phyloP scores from a whole-genome alignment of 2,113 vertebrate species.

The Hiodon tergisus region DNA sequence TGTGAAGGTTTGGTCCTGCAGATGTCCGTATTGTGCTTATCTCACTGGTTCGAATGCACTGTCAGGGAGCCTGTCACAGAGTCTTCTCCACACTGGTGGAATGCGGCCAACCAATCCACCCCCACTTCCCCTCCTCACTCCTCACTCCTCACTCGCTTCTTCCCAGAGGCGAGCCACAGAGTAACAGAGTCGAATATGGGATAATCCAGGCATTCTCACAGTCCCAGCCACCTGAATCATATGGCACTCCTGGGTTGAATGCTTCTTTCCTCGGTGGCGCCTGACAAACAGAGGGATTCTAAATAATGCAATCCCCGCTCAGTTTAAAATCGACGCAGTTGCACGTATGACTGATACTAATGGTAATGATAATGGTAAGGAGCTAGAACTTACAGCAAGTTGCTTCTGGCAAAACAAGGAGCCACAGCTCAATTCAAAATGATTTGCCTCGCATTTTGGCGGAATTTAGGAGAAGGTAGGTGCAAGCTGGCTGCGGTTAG shows the following conservation, averaged over 20 bases:
- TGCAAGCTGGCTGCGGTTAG: no score
- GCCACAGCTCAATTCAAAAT: neutral
- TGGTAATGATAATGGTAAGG: no score
- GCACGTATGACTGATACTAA: neutral
- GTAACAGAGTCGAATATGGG: conserved; percentile 30
- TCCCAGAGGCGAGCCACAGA: conserved; percentile 27
- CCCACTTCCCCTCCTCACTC: conserved; percentile 12
- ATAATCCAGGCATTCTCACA: conserved; percentile 57
- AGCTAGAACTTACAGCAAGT: neutral
- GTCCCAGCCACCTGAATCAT: neutral
- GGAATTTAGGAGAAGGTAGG: neutral
- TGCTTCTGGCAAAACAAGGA: neutral
- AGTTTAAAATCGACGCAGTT: neutral
- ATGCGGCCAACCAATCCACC: conserved; percentile 37
- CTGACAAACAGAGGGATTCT: neutral
- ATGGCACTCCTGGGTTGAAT: neutral
- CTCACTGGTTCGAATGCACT: conserved; percentile 36
- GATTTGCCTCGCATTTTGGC: neutral
- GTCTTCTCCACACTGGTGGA: conserved; percentile 40
- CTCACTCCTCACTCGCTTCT: conserved; percentile 39
- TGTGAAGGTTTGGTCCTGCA: conserved; percentile 52
- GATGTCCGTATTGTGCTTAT: conserved; percentile 43
- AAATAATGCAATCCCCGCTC: neutral
- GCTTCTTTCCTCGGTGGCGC: neutral
- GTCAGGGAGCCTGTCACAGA: conserved; percentile 28